A percentile compares a stretch with the other conserved stretches of the same genome.
phyloP scores from a whole-genome alignment of 1,140 invertebrate species.

The Drosophila pseudoobscura region DNA sequence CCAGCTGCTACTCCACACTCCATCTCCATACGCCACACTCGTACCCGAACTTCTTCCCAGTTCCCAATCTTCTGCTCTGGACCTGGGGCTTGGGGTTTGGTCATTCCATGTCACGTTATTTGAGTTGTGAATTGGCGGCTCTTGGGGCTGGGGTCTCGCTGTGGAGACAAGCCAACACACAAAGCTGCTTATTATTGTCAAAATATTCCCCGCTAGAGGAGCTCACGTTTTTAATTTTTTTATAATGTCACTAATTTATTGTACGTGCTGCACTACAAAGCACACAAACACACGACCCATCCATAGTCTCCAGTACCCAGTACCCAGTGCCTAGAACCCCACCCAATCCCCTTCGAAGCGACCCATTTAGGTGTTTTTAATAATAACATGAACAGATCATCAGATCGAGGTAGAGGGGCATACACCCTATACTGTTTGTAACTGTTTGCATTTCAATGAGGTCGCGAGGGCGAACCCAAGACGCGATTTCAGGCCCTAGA shows the following conservation, averaged over 20 bases:
- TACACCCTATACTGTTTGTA: not conserved
- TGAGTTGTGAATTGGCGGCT: conserved; percentile 66
- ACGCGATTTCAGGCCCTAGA: not conserved
- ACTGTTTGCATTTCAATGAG: conserved; percentile 67
- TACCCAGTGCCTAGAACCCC: not conserved
- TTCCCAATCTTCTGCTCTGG: conserved; percentile 10
- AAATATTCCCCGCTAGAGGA: conserved; percentile 56
- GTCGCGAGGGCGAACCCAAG: conserved; percentile 19
- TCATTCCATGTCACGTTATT: conserved; percentile 66
- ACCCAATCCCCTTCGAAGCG: conserved; percentile 20
- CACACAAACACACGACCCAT: conserved; percentile 51
- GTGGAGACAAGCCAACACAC: not conserved
- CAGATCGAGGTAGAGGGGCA: not conserved
- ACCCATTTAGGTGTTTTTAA: conserved; percentile 78
- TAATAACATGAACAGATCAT: conserved; percentile 64
- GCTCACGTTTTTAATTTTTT: conserved; percentile 80
- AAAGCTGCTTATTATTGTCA: conserved; percentile 65
- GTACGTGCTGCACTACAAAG: conserved; percentile 79
- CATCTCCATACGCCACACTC: no score
- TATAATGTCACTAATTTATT: conserved; percentile 81
- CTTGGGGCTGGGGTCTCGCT: conserved; percentile 6
- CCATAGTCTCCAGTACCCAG: not conserved
- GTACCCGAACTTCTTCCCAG: not conserved
- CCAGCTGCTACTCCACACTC: conserved; percentile 25
- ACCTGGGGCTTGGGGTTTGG: conserved; percentile 4